Evolutionary conservation across 2,888 invertebrate species (phyloP).

Genomic region (Coleophora flavipennella): DNA sequence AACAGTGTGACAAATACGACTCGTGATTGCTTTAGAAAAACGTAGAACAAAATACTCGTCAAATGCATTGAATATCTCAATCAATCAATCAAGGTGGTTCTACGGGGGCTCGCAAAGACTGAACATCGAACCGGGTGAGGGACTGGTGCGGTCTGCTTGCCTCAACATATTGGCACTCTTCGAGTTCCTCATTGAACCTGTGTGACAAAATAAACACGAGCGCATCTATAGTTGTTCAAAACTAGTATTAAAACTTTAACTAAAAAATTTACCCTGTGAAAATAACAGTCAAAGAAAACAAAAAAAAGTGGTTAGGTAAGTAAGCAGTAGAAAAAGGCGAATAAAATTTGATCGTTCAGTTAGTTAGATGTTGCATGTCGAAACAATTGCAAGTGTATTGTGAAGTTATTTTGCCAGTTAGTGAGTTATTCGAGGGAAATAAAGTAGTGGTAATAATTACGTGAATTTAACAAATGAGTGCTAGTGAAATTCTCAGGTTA

Average conservation of each 20-base stretch:
- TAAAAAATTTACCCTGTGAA: conserved; percentile 26
- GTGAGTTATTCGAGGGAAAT: conserved; percentile 19
- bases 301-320: conserved; percentile 20
- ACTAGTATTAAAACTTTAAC: too few species aligned
- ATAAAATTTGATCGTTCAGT: conserved; percentile 16
- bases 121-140: conserved; percentile 70
- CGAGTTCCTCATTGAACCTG: conserved; percentile 77
- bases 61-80: conserved; percentile 43
- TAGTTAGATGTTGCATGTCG: neutral
- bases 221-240: conserved; percentile 40
- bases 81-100: conserved; percentile 30
- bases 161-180: conserved; percentile 78
- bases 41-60: conserved; percentile 37
- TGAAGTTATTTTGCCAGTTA: conserved; percentile 9
- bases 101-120: conserved; percentile 57
- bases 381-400: conserved; percentile 13
- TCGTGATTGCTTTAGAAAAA: conserved; percentile 20
- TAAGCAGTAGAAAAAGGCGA: conserved; percentile 33
- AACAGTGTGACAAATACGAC: conserved; percentile 30
- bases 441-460: neutral
- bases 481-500: conserved; percentile 14
- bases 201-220: conserved; percentile 65
- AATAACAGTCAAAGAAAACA: conserved; percentile 20
- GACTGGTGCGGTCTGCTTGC: conserved; percentile 75
- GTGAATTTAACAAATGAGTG: neutral